Conservation (phyloP, 2,113 vertebrate species). For the Scophthalmus maximus region DNA sequence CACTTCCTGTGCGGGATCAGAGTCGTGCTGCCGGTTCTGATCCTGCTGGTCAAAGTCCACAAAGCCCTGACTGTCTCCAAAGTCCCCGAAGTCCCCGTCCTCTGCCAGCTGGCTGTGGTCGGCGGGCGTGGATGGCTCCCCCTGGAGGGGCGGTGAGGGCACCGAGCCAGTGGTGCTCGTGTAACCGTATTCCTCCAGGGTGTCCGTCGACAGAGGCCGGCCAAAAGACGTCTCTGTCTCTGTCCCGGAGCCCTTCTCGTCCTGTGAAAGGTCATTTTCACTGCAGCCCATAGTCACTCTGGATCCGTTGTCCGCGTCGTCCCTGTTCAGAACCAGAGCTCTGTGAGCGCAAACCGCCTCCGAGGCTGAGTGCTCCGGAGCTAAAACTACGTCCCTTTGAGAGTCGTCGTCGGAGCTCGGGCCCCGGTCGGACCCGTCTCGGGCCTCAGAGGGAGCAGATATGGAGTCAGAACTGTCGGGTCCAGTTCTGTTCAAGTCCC, state of each 20-base stretch:
- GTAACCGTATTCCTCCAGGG: conserved; percentile 88
- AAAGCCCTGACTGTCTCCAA: conserved; percentile 84
- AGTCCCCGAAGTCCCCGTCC: conserved; percentile 81
- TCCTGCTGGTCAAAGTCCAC: conserved; percentile 76
- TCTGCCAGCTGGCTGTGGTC: conserved; percentile 74
- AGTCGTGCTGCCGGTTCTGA: conserved; percentile 5
- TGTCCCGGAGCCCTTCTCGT: conserved; percentile 68
- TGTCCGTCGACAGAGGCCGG: conserved; percentile 75
- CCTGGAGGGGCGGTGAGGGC: conserved; percentile 70
- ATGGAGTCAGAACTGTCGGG: conserved; percentile 7
- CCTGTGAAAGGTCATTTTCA: conserved; percentile 28
- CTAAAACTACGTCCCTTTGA: conserved; percentile 53
- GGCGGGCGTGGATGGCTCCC: conserved; percentile 67
- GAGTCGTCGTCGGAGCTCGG: conserved; percentile 42
- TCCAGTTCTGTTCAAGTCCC: conserved; percentile 64
- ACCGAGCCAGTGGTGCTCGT: conserved; percentile 86
- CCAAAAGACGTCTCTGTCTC: conserved; percentile 79
- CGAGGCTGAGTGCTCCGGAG: conserved; percentile 11
- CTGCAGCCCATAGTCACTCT: conserved; percentile 25
- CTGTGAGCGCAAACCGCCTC: conserved; percentile 39
- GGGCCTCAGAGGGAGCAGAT: conserved; percentile 12
- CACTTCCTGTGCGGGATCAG: conserved; percentile 29
- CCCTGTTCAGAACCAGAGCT: conserved; percentile 28
- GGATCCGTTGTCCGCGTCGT: conserved; percentile 7
- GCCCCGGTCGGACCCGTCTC: conserved; percentile 64